Conservation (phyloP, 2,888 invertebrate species). For the Caenorhabditis afra region DNA sequence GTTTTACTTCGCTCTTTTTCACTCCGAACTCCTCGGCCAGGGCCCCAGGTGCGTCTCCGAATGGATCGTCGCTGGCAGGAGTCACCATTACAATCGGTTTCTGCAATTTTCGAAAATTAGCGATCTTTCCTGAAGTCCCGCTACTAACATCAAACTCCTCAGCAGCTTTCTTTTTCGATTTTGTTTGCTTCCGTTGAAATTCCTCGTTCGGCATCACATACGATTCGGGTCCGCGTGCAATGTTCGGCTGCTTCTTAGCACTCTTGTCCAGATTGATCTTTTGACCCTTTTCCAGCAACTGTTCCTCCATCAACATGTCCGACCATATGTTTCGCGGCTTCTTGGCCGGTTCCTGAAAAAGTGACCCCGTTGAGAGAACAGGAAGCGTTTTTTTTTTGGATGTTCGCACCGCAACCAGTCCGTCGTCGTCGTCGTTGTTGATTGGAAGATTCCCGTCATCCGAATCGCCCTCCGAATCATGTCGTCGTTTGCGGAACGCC, state of each 20-base stretch:
- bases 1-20: constrained; percentile 41
- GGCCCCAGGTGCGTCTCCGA: constrained; percentile 64
- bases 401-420: constrained; percentile 20
- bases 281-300: constrained; percentile 48
- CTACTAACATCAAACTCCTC: constrained; percentile 9
- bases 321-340: constrained; percentile 57
- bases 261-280: constrained; percentile 43
- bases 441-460: constrained; percentile 45
- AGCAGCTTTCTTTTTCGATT: constrained; percentile 17
- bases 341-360: constrained; percentile 44
- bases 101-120: constrained; percentile 3
- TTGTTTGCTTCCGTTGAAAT: constrained; percentile 23
- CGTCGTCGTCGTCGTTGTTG: constrained; percentile 27
- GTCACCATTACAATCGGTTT: constrained; percentile 60
- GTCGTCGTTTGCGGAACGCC: constrained; percentile 50
- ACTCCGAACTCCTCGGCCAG: constrained; percentile 65
- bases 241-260: constrained; percentile 22
- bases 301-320: constrained; percentile 59
- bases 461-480: constrained; percentile 52
- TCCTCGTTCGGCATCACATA: constrained; percentile 49
- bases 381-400: not conserved
- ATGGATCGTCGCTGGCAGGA: constrained; percentile 67
- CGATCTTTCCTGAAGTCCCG: too few species aligned
- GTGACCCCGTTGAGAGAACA: not conserved
- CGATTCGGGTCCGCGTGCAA: constrained; percentile 53